phyloP scores from a whole-genome alignment of 2,888 invertebrate species.

The Plutella xylostella region DNA sequence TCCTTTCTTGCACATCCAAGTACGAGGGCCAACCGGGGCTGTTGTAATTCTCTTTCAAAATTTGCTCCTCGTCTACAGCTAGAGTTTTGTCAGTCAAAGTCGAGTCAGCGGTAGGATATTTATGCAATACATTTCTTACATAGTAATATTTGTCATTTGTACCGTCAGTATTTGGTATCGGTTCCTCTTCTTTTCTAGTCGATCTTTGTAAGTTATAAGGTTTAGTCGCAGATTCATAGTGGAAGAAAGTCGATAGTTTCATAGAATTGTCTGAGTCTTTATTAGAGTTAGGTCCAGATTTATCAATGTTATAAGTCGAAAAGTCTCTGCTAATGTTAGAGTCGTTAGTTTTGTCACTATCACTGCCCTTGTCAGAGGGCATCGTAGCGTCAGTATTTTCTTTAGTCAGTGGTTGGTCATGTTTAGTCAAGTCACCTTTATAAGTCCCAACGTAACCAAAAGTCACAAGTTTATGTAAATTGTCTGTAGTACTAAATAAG shows the following conservation, averaged over 20 bases:
- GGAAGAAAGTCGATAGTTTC: constrained; percentile 54
- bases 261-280: constrained; percentile 25
- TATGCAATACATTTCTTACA: constrained; percentile 51
- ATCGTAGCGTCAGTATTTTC: no score
- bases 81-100: constrained; percentile 19
- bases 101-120: constrained; percentile 34
- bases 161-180: constrained; percentile 23
- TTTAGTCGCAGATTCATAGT: constrained; percentile 52
- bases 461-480: constrained; percentile 55
- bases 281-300: constrained; percentile 20
- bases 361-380: no score
- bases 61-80: constrained; percentile 21
- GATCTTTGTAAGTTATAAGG: constrained; percentile 47
- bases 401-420: constrained; percentile 16
- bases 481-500: constrained; percentile 36
- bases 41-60: constrained; percentile 30
- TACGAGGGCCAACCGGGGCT: constrained; percentile 26
- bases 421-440: constrained; percentile 29
- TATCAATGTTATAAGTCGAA: constrained; percentile 32
- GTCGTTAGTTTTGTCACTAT: constrained; percentile 3
- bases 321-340: constrained; percentile 46
- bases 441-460: constrained; percentile 63
- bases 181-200: constrained; percentile 45
- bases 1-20: constrained; percentile 40
- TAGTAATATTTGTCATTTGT: constrained; percentile 51